Evolutionary conservation across 2,888 invertebrate genomes (phyloP).

Genomic region (Lochmaea capreae): DNA sequence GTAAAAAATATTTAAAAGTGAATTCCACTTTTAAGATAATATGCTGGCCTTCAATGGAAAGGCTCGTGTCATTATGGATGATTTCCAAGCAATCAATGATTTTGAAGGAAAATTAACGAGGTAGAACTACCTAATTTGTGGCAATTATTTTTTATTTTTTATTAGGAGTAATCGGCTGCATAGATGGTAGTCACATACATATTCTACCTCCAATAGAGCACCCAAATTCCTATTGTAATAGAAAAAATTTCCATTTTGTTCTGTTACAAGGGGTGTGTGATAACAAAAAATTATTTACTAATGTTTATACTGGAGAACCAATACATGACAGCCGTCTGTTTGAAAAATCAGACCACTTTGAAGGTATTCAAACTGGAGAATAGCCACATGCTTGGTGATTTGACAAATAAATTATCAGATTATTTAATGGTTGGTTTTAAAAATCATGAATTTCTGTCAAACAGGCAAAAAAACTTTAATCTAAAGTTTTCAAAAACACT

Average conservation of each 20-base stretch:
- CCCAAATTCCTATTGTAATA: constrained; percentile 27
- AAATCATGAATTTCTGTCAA: constrained; percentile 8
- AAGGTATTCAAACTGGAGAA: constrained; percentile 11
- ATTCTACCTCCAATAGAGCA: constrained; percentile 44
- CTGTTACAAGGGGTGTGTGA: too few relatives aligned
- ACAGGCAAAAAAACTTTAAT: constrained; percentile 24
- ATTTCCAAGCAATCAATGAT: constrained; percentile 16
- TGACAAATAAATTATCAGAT: constrained; percentile 25
- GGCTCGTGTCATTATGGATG: constrained; percentile 1
- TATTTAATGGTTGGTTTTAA: constrained; percentile 1
- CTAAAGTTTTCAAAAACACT: neutral
- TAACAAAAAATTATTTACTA: too few relatives aligned
- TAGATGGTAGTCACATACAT: constrained; percentile 47
- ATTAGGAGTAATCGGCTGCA: constrained; percentile 10
- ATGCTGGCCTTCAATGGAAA: neutral
- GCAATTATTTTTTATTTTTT: too few relatives aligned
- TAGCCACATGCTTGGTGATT: constrained; percentile 23
- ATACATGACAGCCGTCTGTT: too few relatives aligned
- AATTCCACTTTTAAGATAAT: neutral
- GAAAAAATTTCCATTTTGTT: too few relatives aligned
- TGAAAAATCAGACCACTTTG: too few relatives aligned
- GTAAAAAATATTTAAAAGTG: constrained; percentile 9
- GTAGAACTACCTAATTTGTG: too few relatives aligned
- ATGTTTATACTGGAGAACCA: too few relatives aligned
- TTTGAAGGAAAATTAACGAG: neutral